Evolutionary conservation across 2,113 vertebrate genomes (phyloP).

Genomic region (Xiphophorus maculatus): DNA sequence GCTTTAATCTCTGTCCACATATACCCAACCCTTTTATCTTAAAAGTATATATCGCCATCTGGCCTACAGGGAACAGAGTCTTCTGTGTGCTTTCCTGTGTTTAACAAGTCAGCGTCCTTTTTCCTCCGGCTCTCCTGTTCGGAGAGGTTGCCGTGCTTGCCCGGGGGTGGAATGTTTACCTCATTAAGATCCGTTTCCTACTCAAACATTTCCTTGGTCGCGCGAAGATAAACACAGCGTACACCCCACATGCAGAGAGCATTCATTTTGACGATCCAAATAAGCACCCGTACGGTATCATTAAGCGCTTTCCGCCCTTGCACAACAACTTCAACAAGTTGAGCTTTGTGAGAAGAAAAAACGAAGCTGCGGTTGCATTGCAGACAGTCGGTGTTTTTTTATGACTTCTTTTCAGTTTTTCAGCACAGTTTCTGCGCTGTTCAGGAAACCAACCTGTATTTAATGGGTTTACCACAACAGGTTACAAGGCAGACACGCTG

Average conservation of each 20-base stretch:
- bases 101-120: slow-evolving; percentile 22
- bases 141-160: slow-evolving; percentile 21
- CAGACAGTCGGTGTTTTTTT: not conserved
- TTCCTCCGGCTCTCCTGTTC: slow-evolving; percentile 31
- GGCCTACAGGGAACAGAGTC: slow-evolving; percentile 16
- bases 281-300: not conserved
- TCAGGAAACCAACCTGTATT: slow-evolving; percentile 45
- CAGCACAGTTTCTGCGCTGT: slow-evolving; percentile 22
- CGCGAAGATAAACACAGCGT: slow-evolving; percentile 18
- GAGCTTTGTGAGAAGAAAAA: not conserved
- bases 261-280: slow-evolving; percentile 19
- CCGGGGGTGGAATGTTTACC: slow-evolving; percentile 31
- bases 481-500: slow-evolving; percentile 26
- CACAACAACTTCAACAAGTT: not conserved
- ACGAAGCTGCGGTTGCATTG: not conserved
- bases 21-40: slow-evolving; percentile 27
- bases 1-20: slow-evolving; percentile 47
- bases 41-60: slow-evolving; percentile 36
- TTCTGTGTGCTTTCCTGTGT: slow-evolving; percentile 9
- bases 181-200: slow-evolving; percentile 28
- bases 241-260: slow-evolving; percentile 23
- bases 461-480: slow-evolving; percentile 42
- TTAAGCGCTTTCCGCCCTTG: slow-evolving; percentile 13
- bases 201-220: slow-evolving; percentile 34
- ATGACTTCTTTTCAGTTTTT: slow-evolving; percentile 6